phyloP scores from a whole-genome alignment of 2,888 invertebrate genomes.

The Pterostichus madidus region DNA sequence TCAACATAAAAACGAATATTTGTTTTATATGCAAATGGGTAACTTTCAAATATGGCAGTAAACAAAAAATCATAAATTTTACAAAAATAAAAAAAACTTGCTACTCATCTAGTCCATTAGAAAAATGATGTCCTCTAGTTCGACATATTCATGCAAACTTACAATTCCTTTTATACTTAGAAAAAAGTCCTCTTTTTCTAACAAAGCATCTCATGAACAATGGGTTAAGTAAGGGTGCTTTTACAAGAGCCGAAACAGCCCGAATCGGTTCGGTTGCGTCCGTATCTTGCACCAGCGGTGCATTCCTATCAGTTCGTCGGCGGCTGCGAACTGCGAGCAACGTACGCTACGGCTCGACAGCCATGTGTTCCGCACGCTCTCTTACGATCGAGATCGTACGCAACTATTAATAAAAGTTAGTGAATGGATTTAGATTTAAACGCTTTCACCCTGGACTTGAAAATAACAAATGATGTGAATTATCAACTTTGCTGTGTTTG shows the following conservation, averaged over 20 bases:
- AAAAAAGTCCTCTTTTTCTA: slow-evolving; percentile 32
- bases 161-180: slow-evolving; percentile 15
- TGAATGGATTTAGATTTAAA: slow-evolving; percentile 22
- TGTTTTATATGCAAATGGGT: no score
- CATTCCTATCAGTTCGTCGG: slow-evolving; percentile 57
- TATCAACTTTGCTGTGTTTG: slow-evolving; percentile 12
- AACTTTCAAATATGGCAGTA: not conserved
- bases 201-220: slow-evolving; percentile 65
- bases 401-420: slow-evolving; percentile 31
- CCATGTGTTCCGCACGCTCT: slow-evolving; percentile 31
- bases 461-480: slow-evolving; percentile 19
- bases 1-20: no score
- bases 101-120: slow-evolving; percentile 57
- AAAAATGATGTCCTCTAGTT: slow-evolving; percentile 62
- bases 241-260: slow-evolving; percentile 26
- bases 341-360: not conserved
- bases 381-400: not conserved
- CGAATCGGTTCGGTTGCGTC: slow-evolving; percentile 23
- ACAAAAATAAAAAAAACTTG: slow-evolving; percentile 2
- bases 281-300: slow-evolving; percentile 44
- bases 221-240: slow-evolving; percentile 58
- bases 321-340: slow-evolving; percentile 30
- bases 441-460: slow-evolving; percentile 9
- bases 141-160: slow-evolving; percentile 35
- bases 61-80: slow-evolving; percentile 15